Conservation (phyloP, 1,140 invertebrate species). For the Latrodectus geometricus region DNA sequence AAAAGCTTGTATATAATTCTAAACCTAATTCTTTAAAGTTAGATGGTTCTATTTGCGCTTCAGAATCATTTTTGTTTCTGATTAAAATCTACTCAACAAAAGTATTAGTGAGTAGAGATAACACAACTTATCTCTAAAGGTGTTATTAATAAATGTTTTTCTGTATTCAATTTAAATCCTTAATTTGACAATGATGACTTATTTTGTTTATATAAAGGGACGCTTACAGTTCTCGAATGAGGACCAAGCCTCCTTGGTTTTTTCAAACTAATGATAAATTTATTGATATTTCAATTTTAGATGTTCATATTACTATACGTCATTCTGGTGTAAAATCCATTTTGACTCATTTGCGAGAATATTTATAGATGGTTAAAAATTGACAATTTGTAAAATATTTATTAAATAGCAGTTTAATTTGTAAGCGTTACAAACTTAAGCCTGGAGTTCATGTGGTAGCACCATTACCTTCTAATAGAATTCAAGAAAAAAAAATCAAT, state of each 20-base stretch:
- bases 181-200: not conserved
- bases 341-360: not conserved
- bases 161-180: not conserved
- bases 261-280: not conserved
- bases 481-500: not conserved
- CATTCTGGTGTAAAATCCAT: not conserved
- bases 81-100: not conserved
- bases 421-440: not conserved
- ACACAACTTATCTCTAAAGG: not conserved
- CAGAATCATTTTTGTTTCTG: not conserved
- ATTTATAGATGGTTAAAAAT: slow-evolving; percentile 8
- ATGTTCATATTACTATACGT: not conserved
- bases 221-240: not conserved
- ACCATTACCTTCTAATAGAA: not conserved
- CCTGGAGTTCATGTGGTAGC: not conserved
- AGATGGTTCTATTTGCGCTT: no score
- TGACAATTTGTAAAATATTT: slow-evolving; percentile 1
- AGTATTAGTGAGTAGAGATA: not conserved
- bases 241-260: not conserved
- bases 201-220: not conserved
- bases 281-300: not conserved
- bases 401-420: not conserved
- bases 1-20: not conserved
- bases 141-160: not conserved
- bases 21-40: not conserved